A percentile compares a stretch with the other conserved stretches of the same genome.
phyloP scores from a whole-genome alignment of 2,888 invertebrate species.

The Andrena flavipes region DNA sequence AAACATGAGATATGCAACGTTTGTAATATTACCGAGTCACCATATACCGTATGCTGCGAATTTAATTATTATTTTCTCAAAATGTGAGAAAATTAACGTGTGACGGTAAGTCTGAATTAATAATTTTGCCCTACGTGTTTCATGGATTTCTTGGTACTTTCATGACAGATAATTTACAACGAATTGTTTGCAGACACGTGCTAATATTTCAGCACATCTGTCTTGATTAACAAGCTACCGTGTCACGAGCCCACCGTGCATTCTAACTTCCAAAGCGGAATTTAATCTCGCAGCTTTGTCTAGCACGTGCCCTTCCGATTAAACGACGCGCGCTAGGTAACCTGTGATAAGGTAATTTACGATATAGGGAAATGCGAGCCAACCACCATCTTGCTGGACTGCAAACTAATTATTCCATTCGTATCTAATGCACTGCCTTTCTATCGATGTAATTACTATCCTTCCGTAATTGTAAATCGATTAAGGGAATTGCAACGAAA shows the following conservation, averaged over 20 bases:
- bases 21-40: too few species aligned
- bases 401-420: conserved; percentile 12
- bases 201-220: not conserved
- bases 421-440: not conserved
- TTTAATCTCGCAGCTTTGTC: conserved; percentile 19
- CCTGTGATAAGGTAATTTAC: conserved; percentile 20
- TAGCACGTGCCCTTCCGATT: conserved; percentile 20
- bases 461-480: not conserved
- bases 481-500: not conserved
- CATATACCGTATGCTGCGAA: too few species aligned
- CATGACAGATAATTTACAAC: not conserved
- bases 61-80: too few species aligned
- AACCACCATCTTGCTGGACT: not conserved
- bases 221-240: conserved; percentile 14
- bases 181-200: not conserved
- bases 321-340: conserved; percentile 1
- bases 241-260: not conserved
- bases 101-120: too few species aligned
- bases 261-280: conserved; percentile 13
- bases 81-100: too few species aligned
- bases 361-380: conserved; percentile 1
- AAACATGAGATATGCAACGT: not conserved
- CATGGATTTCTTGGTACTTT: not conserved
- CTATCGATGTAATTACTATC: not conserved
- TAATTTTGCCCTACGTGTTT: too few species aligned